Evolutionary conservation across 1,140 invertebrate species (phyloP).

Genomic region (Scaptomyza pallida): DNA sequence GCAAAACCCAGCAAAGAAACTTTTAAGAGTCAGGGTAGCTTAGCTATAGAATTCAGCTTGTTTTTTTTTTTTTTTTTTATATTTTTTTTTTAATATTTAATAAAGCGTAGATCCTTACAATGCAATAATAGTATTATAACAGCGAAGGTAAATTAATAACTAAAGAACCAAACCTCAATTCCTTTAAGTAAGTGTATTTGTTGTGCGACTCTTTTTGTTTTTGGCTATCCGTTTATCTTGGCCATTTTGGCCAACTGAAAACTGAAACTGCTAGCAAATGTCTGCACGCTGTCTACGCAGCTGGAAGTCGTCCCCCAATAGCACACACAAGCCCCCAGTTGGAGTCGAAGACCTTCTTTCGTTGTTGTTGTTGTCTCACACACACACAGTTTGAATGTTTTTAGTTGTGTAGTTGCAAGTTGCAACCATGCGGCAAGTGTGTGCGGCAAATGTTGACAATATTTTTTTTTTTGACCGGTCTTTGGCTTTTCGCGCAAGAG

Average conservation of each 20-base stretch:
- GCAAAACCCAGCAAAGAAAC: constrained; percentile 39
- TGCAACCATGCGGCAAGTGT: constrained; percentile 59
- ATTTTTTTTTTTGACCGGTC: constrained; percentile 68
- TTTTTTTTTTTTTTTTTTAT: neutral
- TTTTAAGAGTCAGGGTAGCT: constrained; percentile 39
- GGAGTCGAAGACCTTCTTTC: constrained; percentile 7
- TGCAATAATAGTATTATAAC: too few relatives aligned
- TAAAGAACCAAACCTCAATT: too few relatives aligned
- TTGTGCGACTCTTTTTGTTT: constrained; percentile 14
- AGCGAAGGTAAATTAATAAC: too few relatives aligned
- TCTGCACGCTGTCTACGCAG: constrained; percentile 74
- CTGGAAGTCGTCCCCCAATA: constrained; percentile 50
- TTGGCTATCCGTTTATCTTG: constrained; percentile 8
- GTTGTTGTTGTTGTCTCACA: neutral
- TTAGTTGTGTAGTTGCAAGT: constrained; percentile 32
- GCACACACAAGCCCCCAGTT: constrained; percentile 1
- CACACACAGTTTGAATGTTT: constrained; percentile 1
- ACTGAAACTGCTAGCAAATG: constrained; percentile 45
- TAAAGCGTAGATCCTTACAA: too few relatives aligned
- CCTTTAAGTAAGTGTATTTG: constrained; percentile 25
- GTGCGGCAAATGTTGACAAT: constrained; percentile 71
- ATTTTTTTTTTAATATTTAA: too few relatives aligned
- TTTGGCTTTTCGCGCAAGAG: constrained; percentile 67
- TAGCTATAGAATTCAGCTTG: constrained; percentile 3
- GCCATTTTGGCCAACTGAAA: constrained; percentile 57